Evolutionary conservation across 2,113 vertebrate genomes (phyloP).

Genomic region (Limanda limanda): DNA sequence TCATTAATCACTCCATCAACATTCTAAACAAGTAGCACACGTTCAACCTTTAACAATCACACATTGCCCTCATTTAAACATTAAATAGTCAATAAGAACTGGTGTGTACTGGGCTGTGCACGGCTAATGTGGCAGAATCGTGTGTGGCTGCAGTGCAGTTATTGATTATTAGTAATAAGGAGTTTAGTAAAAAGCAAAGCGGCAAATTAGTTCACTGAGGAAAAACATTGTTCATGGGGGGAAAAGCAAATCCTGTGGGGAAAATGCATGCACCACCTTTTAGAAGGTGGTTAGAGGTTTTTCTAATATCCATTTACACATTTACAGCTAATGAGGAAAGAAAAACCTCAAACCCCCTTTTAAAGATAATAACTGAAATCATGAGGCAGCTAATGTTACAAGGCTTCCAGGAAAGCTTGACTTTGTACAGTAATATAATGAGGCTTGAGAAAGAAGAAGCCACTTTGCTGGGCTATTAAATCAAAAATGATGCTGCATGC

Average conservation of each 20-base stretch:
- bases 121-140: slow-evolving; percentile 9
- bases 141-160: slow-evolving; percentile 14
- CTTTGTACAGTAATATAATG: too few species aligned
- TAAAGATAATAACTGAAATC: slow-evolving; percentile 28
- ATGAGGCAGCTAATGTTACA: slow-evolving; percentile 1
- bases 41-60: neutral
- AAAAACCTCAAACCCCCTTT: slow-evolving; percentile 7
- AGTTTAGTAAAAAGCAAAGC: slow-evolving; percentile 72
- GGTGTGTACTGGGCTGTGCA: neutral
- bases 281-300: slow-evolving; percentile 1
- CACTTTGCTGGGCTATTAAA: neutral
- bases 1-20: neutral
- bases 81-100: neutral
- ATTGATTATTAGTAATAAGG: slow-evolving; percentile 58
- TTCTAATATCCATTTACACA: neutral
- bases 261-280: neutral
- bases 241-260: neutral
- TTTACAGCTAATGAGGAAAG: neutral
- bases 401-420: neutral
- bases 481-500: neutral
- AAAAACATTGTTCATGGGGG: neutral
- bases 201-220: slow-evolving; percentile 55
- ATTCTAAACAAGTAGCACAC: neutral
- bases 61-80: neutral
- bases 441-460: too few species aligned